Conservation (phyloP, 1,140 invertebrate genomes). For the Orussus abietinus region DNA sequence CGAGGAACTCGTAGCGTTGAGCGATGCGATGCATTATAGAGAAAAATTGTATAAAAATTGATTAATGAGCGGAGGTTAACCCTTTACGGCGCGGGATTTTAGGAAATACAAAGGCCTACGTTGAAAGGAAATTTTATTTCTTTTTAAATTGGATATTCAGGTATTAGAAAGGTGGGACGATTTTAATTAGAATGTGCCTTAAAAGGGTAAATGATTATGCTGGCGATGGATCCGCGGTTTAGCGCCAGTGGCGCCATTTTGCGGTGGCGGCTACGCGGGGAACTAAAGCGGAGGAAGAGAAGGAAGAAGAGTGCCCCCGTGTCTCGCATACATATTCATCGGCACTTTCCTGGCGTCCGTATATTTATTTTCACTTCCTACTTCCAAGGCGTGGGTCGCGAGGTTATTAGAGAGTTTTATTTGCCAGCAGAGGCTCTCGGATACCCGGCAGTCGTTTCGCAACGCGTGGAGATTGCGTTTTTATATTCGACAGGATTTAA, state of each 20-base stretch:
- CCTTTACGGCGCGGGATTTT: too few relatives aligned
- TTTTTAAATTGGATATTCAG: neutral
- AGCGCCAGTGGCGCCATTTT: neutral
- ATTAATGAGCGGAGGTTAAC: too few relatives aligned
- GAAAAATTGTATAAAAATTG: too few relatives aligned
- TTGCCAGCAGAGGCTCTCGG: neutral
- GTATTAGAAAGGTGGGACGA: neutral
- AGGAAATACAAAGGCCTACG: too few relatives aligned
- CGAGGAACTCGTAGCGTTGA: too few relatives aligned
- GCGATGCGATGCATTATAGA: too few relatives aligned
- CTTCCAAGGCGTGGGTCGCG: neutral
- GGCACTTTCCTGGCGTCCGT: constrained; percentile 11
- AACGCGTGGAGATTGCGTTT: neutral
- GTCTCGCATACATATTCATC: constrained; percentile 12
- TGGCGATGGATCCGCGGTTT: neutral
- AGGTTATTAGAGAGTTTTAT: neutral
- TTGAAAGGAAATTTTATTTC: too few relatives aligned
- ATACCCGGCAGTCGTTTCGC: neutral
- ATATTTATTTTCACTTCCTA: constrained; percentile 14
- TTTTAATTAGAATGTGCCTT: neutral
- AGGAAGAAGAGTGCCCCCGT: neutral
- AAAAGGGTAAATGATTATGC: neutral
- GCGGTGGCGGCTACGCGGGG: neutral
- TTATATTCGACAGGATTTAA: neutral
- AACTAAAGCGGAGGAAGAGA: too few relatives aligned